phyloP scores from a whole-genome alignment of 2,797 vertebrate species.

The Rhynchotus rufescens region DNA sequence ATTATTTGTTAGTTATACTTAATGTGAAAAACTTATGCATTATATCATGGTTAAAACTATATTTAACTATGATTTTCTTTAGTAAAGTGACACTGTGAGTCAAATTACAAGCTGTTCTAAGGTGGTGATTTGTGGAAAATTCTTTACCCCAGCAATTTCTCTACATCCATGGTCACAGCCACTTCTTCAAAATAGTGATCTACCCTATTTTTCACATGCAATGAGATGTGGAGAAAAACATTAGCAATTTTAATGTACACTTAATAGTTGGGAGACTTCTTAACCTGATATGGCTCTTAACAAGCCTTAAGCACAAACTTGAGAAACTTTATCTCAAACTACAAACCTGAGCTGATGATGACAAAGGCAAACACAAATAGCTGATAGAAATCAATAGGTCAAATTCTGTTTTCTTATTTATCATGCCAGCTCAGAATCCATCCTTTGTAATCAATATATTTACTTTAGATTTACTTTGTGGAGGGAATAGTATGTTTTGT shows the following conservation, averaged over 20 bases:
- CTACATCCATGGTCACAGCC: background rate
- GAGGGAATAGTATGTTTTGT: background rate
- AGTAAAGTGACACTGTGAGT: background rate
- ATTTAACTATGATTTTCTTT: background rate
- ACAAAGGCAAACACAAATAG: background rate
- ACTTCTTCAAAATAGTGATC: accelerated
- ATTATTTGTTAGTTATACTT: background rate
- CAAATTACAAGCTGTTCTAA: background rate
- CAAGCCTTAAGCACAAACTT: background rate
- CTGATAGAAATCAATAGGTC: background rate
- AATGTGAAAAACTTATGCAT: background rate
- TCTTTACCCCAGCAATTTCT: background rate
- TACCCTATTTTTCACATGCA: background rate
- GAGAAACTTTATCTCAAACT: background rate
- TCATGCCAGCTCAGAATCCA: background rate
- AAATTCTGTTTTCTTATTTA: background rate
- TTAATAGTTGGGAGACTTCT: background rate
- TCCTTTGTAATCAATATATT: background rate
- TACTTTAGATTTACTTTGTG: background rate
- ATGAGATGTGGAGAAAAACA: too few relatives aligned
- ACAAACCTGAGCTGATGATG: background rate
- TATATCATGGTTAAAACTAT: background rate
- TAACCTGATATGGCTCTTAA: background rate
- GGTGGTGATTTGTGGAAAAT: accelerated
- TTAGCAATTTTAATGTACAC: background rate